Evolutionary conservation across 2,113 vertebrate genomes (phyloP), one percentile per base, ranked within the genome.

Genomic region (Bostrychus sinensis): DNA sequence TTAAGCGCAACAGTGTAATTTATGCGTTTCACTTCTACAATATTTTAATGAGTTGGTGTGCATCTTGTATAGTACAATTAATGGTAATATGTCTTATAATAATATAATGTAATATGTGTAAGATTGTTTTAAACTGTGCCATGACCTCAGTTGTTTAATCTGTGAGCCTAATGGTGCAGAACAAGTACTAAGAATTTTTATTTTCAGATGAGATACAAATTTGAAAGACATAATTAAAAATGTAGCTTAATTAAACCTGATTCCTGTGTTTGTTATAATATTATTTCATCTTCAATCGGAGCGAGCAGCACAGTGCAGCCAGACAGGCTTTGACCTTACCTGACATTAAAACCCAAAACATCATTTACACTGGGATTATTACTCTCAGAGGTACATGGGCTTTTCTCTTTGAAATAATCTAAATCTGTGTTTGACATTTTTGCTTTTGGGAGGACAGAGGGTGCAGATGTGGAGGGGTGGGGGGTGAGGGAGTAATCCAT

Each of bases 361-460:
- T 30, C 23, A 51, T 51, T 45, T 28, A 30, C 26, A n/a, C 7
- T n/a, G 16, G 25, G 48, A 28, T 51, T 51, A 28, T 51, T 51
- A 13, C n/a, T 26, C 37, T 22, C 26, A 22, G 6, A 9, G 48
- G 23, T 19, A 36, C 51, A 23, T 59, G 36, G 13, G 69, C 55
- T 61, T 25, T 59, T 57, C 19, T 46, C 56, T 32, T 50, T 69
- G 43, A 67, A 58, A 72, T 66, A 56, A 59, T 66, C 3, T 23
- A 39, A 74, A 75, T 70, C 41, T 16, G 25, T 55, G 17, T 74
- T 77, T 84, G 69, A 71, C 72, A 71, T 82, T 70, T 66, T 50
- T 50, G 8, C 59, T 58, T 64, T 77, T 53, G 70, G 70, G 67
- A 84, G 80, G 76, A 78, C 71, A 66, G 55, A 53, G 14, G 56